Percentiles rank a stretch among this genome's conserved stretches.
These are phyloP conservation scores for Gisinianus flammeolus DNA, from an alignment of 2,888 invertebrate genomes.

Conservation along the genomic window DNA sequence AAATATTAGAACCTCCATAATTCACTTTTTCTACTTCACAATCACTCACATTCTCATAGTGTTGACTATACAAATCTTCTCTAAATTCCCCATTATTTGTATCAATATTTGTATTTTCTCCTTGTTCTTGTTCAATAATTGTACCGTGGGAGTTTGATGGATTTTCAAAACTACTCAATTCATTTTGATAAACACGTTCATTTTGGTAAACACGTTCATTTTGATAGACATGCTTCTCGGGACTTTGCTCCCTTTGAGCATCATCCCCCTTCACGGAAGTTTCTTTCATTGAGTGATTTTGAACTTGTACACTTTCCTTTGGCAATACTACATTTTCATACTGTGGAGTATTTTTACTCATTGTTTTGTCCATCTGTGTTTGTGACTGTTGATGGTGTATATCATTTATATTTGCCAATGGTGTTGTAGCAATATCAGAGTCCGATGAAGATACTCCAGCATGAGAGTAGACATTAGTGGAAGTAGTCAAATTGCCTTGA, in stretches of 20 bases:
- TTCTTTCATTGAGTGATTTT: neutral
- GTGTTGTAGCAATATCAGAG: neutral
- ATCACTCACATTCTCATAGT: slow-evolving; percentile 55
- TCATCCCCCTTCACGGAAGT: neutral
- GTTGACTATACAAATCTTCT: slow-evolving; percentile 23
- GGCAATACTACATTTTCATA: slow-evolving; percentile 9
- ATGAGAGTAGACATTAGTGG: neutral
- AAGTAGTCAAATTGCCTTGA: neutral
- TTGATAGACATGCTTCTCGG: slow-evolving; percentile 48
- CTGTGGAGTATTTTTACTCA: neutral
- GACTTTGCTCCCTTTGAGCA: neutral
- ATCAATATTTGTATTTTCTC: slow-evolving; percentile 2
- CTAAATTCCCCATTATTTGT: slow-evolving; percentile 14
- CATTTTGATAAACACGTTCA: slow-evolving; percentile 41
- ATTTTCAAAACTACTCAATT: slow-evolving; percentile 2
- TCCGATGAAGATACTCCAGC: neutral
- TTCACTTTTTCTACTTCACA: slow-evolving; percentile 29
- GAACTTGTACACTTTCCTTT: neutral
- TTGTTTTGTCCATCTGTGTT: neutral
- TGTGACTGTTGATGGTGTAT: neutral
- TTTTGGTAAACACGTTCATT: slow-evolving; percentile 55
- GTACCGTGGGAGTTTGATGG: neutral
- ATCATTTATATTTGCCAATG: neutral
- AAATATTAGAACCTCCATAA: slow-evolving; percentile 51
- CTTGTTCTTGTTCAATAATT: neutral